Base-by-base conservation (phyloP, 2,888 invertebrate genomes). In the Diarsia mendica region DNA sequence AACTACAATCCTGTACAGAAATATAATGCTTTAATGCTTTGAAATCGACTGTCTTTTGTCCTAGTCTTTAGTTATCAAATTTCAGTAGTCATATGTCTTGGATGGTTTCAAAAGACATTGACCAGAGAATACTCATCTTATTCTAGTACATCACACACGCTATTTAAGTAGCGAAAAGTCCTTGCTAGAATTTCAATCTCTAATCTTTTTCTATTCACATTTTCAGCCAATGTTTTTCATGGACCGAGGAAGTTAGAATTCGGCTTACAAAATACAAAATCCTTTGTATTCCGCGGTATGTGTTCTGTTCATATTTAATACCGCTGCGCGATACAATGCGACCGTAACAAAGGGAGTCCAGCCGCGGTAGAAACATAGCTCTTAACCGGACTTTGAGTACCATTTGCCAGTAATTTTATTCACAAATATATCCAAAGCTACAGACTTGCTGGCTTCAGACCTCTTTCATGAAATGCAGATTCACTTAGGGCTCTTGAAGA, bases 331-430 rank as follows among this genome's bases (percentile, higher is more conserved):
- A 77, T 80, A 87, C 84, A 86, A 88, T 85, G 77, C 79, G 74
- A 60, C n/a, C 53, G 63, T 72, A 85, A 90, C 89, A 90, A 90
- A 86, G 81, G 80, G 55, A 78, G 83, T 73, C 72, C 76, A 85
- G 82, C 79, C 60, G 67, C 65, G 58, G 84, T 75, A 60, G 82
- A 79, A 77, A 83, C 80, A 80, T 60, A 61, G 67, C 74, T 66
- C 51, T 65, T 71, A 71, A 20, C 69, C 33, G 58, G 60, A 58
- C 72, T 70, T 48, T 76, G 60, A 67, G 72, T 79, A 84, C 63
- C 39, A 65, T 71, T 72, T 77, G 18, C n/a, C 75, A 77, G 82
- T 89, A 88, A 90, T 89, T 89, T 86, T 91, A 89, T 91, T 89
- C 90, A 84, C 71, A 78, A 86, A 83, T 87, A 90, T 88, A 91